Evolutionary conservation across 2,113 vertebrate genomes (phyloP).

Genomic region (Falco punctatus): DNA sequence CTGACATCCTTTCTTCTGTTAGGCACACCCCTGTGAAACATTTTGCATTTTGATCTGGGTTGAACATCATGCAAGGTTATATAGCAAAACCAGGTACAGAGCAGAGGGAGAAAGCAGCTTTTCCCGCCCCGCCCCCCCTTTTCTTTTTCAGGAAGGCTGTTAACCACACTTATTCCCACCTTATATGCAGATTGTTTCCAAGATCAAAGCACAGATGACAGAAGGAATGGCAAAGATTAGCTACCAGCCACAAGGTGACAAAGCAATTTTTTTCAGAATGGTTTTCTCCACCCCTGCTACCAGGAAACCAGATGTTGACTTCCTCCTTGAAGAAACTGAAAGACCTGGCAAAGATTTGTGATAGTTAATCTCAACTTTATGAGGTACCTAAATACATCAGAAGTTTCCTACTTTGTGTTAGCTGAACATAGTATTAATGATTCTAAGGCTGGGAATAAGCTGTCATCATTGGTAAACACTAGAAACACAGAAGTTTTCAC

Average conservation of each 20-base stretch:
- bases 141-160: background rate
- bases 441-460: background rate
- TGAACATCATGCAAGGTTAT: background rate
- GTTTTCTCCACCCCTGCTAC: slow-evolving; percentile 77
- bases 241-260: slow-evolving; percentile 68
- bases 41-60: background rate
- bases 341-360: slow-evolving; percentile 67
- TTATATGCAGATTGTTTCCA: slow-evolving; percentile 68
- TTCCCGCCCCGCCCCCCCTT: background rate
- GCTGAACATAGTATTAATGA: background rate
- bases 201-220: slow-evolving; percentile 77
- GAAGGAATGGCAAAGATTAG: slow-evolving; percentile 68
- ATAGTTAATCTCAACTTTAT: background rate
- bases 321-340: slow-evolving; percentile 74
- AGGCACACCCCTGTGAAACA: rapidly evolving
- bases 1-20: background rate
- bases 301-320: slow-evolving; percentile 70
- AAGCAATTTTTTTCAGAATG: slow-evolving; percentile 75
- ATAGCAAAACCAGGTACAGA: background rate
- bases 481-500: background rate
- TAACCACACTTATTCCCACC: background rate
- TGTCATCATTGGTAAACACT: background rate
- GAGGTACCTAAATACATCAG: background rate
- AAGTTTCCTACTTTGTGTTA: background rate
- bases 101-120: background rate